Conservation (phyloP, 2,888 invertebrate species). For the Lathronympha strigana region DNA sequence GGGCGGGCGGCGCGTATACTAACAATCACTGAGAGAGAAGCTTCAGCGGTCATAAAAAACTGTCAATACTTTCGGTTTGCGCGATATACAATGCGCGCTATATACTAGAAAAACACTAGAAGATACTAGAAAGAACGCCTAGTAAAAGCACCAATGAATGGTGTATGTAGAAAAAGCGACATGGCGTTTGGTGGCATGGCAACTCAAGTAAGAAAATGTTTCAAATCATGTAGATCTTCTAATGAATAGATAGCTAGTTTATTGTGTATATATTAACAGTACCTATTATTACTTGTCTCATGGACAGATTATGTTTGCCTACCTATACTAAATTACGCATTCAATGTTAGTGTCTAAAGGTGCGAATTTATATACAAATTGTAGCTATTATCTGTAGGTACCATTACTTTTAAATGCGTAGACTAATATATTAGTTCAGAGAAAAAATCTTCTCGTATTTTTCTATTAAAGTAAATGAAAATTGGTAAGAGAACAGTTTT, state of each 20-base stretch:
- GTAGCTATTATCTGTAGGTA: no score
- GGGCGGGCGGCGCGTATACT: slow-evolving; percentile 56
- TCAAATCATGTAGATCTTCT: slow-evolving; percentile 26
- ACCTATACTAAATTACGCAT: background rate
- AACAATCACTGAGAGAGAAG: slow-evolving; percentile 44
- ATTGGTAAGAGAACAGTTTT: no score
- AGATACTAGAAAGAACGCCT: no score
- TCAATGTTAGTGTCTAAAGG: no score
- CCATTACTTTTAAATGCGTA: no score
- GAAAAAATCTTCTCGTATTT: no score
- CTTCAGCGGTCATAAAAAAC: background rate
- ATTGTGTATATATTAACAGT: slow-evolving; percentile 15
- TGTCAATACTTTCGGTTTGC: background rate
- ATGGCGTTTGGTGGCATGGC: background rate
- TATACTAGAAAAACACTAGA: no score
- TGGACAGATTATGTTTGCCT: background rate
- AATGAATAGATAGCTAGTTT: slow-evolving; percentile 12
- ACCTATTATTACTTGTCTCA: background rate
- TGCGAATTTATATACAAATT: background rate
- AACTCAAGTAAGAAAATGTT: slow-evolving; percentile 20
- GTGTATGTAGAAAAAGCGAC: background rate
- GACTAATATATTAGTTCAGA: no score
- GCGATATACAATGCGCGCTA: slow-evolving; percentile 15
- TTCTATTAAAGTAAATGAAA: no score
- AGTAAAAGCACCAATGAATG: slow-evolving; percentile 7